These are phyloP conservation scores for Mastomys coucha DNA, from an alignment of 2,113 vertebrate species.

Conservation along the genomic window DNA sequence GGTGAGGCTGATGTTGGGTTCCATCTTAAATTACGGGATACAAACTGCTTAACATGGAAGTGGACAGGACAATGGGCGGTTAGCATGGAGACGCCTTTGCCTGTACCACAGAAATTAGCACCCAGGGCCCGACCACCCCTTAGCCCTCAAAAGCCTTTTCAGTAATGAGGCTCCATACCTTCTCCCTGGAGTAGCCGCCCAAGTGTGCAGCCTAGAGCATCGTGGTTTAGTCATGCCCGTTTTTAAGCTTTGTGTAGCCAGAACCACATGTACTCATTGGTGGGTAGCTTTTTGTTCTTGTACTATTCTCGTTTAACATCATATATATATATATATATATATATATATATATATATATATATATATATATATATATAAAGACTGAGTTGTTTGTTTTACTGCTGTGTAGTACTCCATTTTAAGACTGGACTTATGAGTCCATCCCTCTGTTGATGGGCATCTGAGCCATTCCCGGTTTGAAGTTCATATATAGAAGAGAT, in stretches of 20 bases:
- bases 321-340: too few species aligned
- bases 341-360: too few species aligned
- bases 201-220: neutral
- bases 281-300: neutral
- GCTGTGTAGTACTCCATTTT: neutral
- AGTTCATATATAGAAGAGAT: neutral
- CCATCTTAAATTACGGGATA: slow-evolving; percentile 24
- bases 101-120: neutral
- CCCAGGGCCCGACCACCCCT: neutral
- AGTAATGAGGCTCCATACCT: neutral
- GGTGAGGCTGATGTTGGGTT: neutral
- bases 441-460: neutral
- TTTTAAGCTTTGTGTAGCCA: neutral
- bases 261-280: neutral
- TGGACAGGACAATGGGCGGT: neutral
- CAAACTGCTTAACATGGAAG: neutral
- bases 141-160: neutral
- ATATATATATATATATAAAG: too few species aligned
- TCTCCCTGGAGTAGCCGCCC: neutral
- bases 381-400: neutral
- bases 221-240: neutral
- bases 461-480: neutral
- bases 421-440: neutral
- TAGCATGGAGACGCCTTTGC: neutral
- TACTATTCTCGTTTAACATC: neutral